Percentiles rank a stretch among this genome's conserved stretches.
These are phyloP conservation scores for Drosophila melanosoma DNA, from an alignment of 2,888 invertebrate species.

Conservation along the genomic window DNA sequence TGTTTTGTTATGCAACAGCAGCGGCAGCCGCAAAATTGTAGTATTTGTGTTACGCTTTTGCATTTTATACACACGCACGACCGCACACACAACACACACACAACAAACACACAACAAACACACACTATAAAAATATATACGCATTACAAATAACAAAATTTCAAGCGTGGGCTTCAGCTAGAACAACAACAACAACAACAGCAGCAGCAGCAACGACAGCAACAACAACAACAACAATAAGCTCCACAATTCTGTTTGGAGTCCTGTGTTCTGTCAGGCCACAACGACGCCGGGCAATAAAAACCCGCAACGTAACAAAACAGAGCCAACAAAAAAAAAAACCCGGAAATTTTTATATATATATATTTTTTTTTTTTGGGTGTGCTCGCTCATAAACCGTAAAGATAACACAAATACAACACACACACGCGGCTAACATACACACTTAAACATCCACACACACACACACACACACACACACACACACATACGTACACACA, in stretches of 20 bases:
- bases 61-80: slow-evolving; percentile 59
- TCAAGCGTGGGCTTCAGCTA: slow-evolving; percentile 39
- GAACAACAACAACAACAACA: slow-evolving; percentile 22
- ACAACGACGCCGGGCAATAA: slow-evolving; percentile 66
- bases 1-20: slow-evolving; percentile 50
- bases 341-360: slow-evolving; percentile 16
- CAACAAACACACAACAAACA: slow-evolving; percentile 9
- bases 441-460: slow-evolving; percentile 20
- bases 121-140: slow-evolving; percentile 16
- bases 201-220: slow-evolving; percentile 1
- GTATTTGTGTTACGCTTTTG: slow-evolving; percentile 59
- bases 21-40: slow-evolving; percentile 35
- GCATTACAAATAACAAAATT: slow-evolving; percentile 50
- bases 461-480: slow-evolving; percentile 10
- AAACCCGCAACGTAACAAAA: slow-evolving; percentile 58
- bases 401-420: slow-evolving; percentile 78
- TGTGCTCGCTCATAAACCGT: slow-evolving; percentile 79
- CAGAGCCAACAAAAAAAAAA: not conserved
- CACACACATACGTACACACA: slow-evolving; percentile 17
- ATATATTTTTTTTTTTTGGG: slow-evolving; percentile 43
- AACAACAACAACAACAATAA: slow-evolving; percentile 13
- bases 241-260: slow-evolving; percentile 46
- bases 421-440: slow-evolving; percentile 56
- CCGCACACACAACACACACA: slow-evolving; percentile 16
- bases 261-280: slow-evolving; percentile 41